Base-by-base conservation (phyloP, 23 tunicate species). In the Styela plicata region DNA sequence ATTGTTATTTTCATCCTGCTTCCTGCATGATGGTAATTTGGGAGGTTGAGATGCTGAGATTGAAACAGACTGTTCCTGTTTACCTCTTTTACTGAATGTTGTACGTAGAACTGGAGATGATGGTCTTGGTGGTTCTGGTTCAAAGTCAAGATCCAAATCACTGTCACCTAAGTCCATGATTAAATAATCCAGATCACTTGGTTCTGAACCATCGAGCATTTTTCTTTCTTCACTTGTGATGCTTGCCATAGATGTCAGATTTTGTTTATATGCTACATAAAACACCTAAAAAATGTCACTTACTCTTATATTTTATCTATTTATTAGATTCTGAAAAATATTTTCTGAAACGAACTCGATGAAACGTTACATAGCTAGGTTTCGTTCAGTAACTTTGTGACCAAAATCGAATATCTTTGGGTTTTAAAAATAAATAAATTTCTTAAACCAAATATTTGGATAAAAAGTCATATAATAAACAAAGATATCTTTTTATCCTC, bases 211-310 rank as follows among this genome's bases (percentile, higher is more conserved):
- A 29, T 67, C 13, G n/a, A 67, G 31, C 30, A 67, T 29, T 25
- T 67, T 67, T 22, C 22, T 27, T 27, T 67, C 71, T 1, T 25
- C 71, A 29, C 71, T 67, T 27, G 71, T 67, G 31, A 67, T 67
- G 22, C 71, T 67, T 13, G 57, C 57, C 57, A 44, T 44, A 44
- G 57, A 13, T 44, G 13, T 13, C 7, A 44, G 7, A 44, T 44
- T 7, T 44, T 44, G 13, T 44, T 44, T 44, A 5, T 44, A 44
- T 44, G 7, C 13, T 13, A 44, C 57, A 44, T n/a, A n/a, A n/a
- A n/a, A n/a, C n/a, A n/a, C n/a, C n/a, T n/a, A n/a, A n/a, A n/a
- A n/a, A n/a, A n/a, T n/a, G n/a, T n/a, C n/a, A n/a, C n/a, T n/a
- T n/a, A n/a, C n/a, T n/a, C n/a, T n/a, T n/a, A n/a, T n/a, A n/a